These are phyloP conservation scores for Salmo trutta DNA, from an alignment of 2,797 vertebrate genomes.

Conservation along the genomic window DNA sequence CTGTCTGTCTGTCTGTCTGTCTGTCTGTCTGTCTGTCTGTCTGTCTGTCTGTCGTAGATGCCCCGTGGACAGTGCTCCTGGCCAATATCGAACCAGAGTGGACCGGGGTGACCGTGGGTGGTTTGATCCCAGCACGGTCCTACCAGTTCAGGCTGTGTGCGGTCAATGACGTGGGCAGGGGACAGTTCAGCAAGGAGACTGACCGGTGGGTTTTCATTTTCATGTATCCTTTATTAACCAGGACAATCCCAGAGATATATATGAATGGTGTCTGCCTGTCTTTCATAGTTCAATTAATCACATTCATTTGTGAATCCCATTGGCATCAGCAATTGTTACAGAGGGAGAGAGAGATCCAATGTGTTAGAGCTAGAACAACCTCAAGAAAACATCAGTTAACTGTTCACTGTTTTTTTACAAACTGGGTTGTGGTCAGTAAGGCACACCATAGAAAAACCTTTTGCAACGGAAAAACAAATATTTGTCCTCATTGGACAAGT, in stretches of 20 bases:
- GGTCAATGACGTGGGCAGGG: conserved; percentile 92
- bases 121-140: conserved; percentile 91
- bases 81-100: conserved; percentile 89
- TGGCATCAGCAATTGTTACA: neutral
- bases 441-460: too few species aligned
- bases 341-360: neutral
- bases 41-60: conserved; percentile 70
- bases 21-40: neutral
- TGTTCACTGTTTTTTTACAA: conserved; percentile 6
- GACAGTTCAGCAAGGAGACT: conserved; percentile 96
- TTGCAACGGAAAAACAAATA: too few species aligned
- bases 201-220: conserved; percentile 79
- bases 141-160: conserved; percentile 97
- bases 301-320: neutral
- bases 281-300: neutral
- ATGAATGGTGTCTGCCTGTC: neutral
- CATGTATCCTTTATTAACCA: too few species aligned
- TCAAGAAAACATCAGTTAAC: conserved; percentile 29
- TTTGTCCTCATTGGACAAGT: too few species aligned
- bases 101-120: conserved; percentile 79
- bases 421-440: too few species aligned
- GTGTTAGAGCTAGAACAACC: neutral
- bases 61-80: conserved; percentile 91
- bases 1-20: neutral
- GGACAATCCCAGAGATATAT: too few species aligned